These are phyloP conservation scores for Procambarus virginalis DNA, from an alignment of 1,140 invertebrate species.

Conservation along the genomic window DNA sequence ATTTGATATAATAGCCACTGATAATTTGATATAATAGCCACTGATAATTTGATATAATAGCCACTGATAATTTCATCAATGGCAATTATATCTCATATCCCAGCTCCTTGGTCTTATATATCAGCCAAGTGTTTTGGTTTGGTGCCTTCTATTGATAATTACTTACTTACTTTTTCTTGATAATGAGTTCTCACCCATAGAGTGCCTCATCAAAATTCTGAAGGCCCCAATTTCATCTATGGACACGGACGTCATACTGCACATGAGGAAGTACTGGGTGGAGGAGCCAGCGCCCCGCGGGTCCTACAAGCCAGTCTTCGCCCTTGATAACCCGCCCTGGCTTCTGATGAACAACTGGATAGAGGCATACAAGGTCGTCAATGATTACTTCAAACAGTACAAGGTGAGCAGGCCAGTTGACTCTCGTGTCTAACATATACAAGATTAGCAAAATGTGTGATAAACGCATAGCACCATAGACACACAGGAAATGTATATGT, in stretches of 20 bases:
- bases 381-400: constrained; percentile 57
- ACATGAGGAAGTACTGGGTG: constrained; percentile 50
- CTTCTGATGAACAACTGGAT: constrained; percentile 35
- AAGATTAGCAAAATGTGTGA: background rate
- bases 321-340: constrained; percentile 56
- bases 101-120: no score
- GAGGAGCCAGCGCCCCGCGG: constrained; percentile 46
- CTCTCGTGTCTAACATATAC: background rate
- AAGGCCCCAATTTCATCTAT: background rate
- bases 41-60: no score
- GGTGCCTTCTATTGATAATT: no score
- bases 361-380: constrained; percentile 49
- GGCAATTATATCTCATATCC: no score
- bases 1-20: no score
- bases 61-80: no score
- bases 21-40: no score
- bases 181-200: no score
- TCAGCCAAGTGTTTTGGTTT: no score
- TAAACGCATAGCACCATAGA: background rate
- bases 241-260: constrained; percentile 27
- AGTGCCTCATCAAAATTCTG: constrained; percentile 4
- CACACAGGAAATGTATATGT: no score
- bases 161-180: no score
- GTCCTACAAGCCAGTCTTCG: constrained; percentile 36
- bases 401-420: constrained; percentile 18